A percentile compares a stretch with the other conserved stretches of the same genome.
Evolutionary conservation across 2,888 invertebrate genomes (phyloP).

Genomic region (Tanypteryx hageni): DNA sequence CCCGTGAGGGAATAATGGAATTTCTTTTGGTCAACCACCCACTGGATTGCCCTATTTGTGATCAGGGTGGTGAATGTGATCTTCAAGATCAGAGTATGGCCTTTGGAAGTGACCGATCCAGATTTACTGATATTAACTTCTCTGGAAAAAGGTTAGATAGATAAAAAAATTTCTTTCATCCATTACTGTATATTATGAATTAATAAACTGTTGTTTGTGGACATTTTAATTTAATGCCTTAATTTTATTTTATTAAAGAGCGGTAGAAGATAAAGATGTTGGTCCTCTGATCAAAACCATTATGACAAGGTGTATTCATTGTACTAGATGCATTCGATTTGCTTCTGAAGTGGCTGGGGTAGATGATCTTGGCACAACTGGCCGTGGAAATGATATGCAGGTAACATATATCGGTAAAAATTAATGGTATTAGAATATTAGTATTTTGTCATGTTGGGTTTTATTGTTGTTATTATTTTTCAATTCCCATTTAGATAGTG

Average conservation of each 20-base stretch:
- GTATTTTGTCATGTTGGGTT: too few relatives aligned
- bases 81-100: slow-evolving; percentile 99
- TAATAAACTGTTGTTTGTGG: not conserved
- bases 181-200: not conserved
- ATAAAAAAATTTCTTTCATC: not conserved
- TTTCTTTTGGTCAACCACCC: slow-evolving; percentile 99
- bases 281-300: slow-evolving; percentile 98
- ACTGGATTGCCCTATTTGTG: slow-evolving; percentile 99
- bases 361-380: slow-evolving; percentile 96
- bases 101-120: slow-evolving; percentile 95
- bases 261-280: slow-evolving; percentile 99
- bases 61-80: slow-evolving; percentile 97
- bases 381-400: slow-evolving; percentile 97
- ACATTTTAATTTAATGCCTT: not conserved
- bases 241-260: slow-evolving; percentile 78
- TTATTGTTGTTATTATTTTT: not conserved
- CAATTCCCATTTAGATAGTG: not conserved
- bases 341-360: slow-evolving; percentile 99
- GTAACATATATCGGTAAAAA: slow-evolving; percentile 72
- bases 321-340: slow-evolving; percentile 98
- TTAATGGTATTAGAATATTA: too few relatives aligned
- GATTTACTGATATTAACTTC: slow-evolving; percentile 94
- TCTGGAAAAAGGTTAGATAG: slow-evolving; percentile 88
- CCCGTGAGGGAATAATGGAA: slow-evolving; percentile 97
- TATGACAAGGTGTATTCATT: slow-evolving; percentile 99